Conservation (phyloP, 2,888 invertebrate genomes). For the Catotricha subobsoleta region DNA sequence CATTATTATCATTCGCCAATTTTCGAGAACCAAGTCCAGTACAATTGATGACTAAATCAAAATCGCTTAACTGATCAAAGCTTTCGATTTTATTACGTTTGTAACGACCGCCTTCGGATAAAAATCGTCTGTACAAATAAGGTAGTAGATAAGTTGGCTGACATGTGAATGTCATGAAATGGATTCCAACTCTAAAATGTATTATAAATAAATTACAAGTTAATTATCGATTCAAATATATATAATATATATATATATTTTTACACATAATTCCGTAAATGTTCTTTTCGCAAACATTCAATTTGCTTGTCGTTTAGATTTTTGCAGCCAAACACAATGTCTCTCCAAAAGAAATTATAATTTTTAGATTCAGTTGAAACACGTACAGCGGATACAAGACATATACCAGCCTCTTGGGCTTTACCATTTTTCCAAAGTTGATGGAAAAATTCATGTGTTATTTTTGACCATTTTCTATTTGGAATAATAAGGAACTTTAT, state of each 20-base stretch:
- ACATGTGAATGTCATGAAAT: constrained; percentile 47
- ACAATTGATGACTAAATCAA: constrained; percentile 63
- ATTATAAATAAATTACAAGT: too few relatives aligned
- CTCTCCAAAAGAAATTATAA: constrained; percentile 26
- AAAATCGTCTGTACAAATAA: constrained; percentile 43
- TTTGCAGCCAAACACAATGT: constrained; percentile 30
- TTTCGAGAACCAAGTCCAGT: constrained; percentile 47
- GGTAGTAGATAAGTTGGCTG: constrained; percentile 48
- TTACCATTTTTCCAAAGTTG: constrained; percentile 40
- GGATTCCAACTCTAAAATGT: constrained; percentile 36
- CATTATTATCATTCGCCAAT: constrained; percentile 40
- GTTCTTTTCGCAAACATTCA: constrained; percentile 21
- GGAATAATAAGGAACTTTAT: constrained; percentile 2
- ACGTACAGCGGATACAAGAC: constrained; percentile 29
- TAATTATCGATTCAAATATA: neutral
- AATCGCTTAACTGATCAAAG: constrained; percentile 32
- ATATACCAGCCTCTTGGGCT: constrained; percentile 31
- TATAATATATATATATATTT: neutral
- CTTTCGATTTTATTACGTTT: constrained; percentile 33
- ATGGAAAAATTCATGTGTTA: constrained; percentile 39
- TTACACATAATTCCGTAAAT: constrained; percentile 28
- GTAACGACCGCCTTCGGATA: constrained; percentile 38
- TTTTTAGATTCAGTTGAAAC: constrained; percentile 22
- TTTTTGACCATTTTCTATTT: constrained; percentile 45
- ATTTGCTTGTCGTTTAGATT: constrained; percentile 23